These are phyloP conservation scores for Ophion ventricosus DNA, from an alignment of 2,888 invertebrate genomes.

Conservation along the genomic window DNA sequence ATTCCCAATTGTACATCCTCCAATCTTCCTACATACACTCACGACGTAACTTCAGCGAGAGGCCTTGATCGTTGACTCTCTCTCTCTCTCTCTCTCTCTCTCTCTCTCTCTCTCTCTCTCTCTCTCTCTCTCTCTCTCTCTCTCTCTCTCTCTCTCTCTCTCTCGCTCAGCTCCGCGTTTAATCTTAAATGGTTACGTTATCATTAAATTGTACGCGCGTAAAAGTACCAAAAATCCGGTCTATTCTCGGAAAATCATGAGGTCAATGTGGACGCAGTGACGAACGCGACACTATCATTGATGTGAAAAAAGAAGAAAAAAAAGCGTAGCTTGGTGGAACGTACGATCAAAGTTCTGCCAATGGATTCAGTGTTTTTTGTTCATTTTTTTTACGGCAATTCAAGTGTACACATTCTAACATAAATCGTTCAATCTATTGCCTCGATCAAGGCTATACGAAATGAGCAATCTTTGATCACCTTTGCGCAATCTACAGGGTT, in stretches of 20 bases:
- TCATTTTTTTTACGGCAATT: not conserved
- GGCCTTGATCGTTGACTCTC: too few species aligned
- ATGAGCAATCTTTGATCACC: slow-evolving; percentile 44
- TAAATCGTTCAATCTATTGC: slow-evolving; percentile 40
- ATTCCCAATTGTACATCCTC: slow-evolving; percentile 23
- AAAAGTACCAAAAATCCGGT: slow-evolving; percentile 9
- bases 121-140: too few species aligned
- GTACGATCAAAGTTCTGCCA: slow-evolving; percentile 28
- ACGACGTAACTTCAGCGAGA: not conserved
- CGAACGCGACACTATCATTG: not conserved
- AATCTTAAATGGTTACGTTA: too few species aligned
- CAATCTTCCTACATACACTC: slow-evolving; percentile 10
- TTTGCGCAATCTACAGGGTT: slow-evolving; percentile 25
- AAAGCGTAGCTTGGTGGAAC: not conserved
- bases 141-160: too few species aligned
- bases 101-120: too few species aligned
- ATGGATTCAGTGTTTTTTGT: not conserved
- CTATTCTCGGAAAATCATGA: not conserved
- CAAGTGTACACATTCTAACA: slow-evolving; percentile 36
- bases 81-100: too few species aligned
- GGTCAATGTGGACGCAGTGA: not conserved
- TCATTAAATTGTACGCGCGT: too few species aligned
- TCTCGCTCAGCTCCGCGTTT: too few species aligned
- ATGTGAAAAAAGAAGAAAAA: not conserved
- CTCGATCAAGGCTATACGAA: slow-evolving; percentile 43